These are phyloP conservation scores for Rissa tridactyla DNA, from an alignment of 2,113 vertebrate species.

Conservation along the genomic window DNA sequence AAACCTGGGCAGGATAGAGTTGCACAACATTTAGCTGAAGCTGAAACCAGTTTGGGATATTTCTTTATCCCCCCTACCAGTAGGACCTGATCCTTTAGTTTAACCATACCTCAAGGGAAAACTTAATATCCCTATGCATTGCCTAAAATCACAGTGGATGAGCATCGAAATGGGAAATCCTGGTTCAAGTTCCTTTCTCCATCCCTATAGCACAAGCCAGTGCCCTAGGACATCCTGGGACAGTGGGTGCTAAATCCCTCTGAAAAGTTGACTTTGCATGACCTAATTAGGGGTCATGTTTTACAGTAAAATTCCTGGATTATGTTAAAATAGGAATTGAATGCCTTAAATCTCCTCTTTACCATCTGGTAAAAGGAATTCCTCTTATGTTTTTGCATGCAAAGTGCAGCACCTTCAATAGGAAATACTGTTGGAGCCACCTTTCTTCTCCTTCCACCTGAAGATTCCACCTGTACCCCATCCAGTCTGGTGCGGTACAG, in stretches of 20 bases:
- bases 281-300: background rate
- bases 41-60: background rate
- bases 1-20: background rate
- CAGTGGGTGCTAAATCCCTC: background rate
- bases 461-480: background rate
- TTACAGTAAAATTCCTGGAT: background rate
- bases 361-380: background rate
- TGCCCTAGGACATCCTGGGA: background rate
- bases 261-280: background rate
- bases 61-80: background rate
- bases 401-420: background rate
- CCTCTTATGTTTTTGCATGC: background rate
- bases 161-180: background rate
- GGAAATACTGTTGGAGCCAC: background rate
- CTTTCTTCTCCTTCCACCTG: background rate
- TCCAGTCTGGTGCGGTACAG: background rate
- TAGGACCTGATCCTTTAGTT: background rate
- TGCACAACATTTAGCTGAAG: background rate
- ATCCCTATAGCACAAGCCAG: background rate
- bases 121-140: rapidly evolving
- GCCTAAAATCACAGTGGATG: background rate
- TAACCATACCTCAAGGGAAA: background rate
- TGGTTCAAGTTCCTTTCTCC: background rate
- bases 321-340: background rate
- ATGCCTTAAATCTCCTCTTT: background rate